Conservation (phyloP, 2,797 vertebrate species). For the Fratercula arctica region DNA sequence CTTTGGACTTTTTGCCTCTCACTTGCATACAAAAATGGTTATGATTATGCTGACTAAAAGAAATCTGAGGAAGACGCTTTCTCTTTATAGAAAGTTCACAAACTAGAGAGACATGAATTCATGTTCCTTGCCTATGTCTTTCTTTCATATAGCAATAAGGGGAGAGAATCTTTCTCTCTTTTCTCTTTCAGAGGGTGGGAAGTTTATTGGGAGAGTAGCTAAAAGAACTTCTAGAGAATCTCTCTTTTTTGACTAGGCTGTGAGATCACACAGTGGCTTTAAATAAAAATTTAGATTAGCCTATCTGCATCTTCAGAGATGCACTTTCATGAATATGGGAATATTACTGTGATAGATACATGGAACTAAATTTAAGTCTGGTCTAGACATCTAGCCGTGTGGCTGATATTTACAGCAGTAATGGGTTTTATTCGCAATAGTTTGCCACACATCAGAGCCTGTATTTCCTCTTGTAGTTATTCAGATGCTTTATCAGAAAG, state of each 20-base stretch:
- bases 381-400: not conserved
- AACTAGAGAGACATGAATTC: not conserved
- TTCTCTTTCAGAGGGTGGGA: not conserved
- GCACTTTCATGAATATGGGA: not conserved
- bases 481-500: not conserved
- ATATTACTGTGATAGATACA: not conserved
- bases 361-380: not conserved
- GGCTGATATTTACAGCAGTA: not conserved
- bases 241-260: not conserved
- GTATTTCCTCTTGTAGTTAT: not conserved
- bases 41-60: not conserved
- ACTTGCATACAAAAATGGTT: not conserved
- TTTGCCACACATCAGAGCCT: not conserved
- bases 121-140: not conserved
- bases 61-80: not conserved
- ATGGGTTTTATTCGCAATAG: fast-evolving
- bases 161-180: not conserved
- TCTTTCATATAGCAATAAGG: not conserved
- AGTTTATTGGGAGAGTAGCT: not conserved
- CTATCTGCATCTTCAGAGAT: not conserved
- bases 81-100: not conserved
- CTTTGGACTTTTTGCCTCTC: not conserved
- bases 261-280: not conserved
- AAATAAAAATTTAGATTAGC: not conserved
- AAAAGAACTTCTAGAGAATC: not conserved